Base-by-base conservation (phyloP, 2,797 vertebrate species). In the Kryptopterus vitreolus region DNA sequence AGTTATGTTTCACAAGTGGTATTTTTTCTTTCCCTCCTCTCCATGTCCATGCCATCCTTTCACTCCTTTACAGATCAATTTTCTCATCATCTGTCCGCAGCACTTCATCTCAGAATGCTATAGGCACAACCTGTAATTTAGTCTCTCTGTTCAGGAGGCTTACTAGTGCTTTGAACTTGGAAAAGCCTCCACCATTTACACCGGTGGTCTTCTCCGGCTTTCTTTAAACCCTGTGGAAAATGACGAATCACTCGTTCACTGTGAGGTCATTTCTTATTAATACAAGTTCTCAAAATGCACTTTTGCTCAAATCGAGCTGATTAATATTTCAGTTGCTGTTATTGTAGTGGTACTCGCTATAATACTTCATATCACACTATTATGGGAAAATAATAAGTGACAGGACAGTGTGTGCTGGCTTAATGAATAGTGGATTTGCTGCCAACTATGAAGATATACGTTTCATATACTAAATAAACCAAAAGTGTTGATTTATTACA, bases 71-170 rank as follows among this genome's bases (percentile, higher is more conserved):
- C 24, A 52, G 46, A 16, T 50, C 46, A 70, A 31, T 50, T 70
- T 70, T 70, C 68, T 50, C 46, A 29, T 52, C 46, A 31, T 70
- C 68, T 70, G 46, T 70, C 46, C 46, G 52, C 68, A 70, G 48
- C 68, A 70, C 24, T 52, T 70, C 26, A 50, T 70, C 68, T 70
- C 68, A 52, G 24, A 70, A 52, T 29, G 24, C 24, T 70, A 52
- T 70, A 50, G 18, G 26, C 15, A 52, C 15, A 24, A 20, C 24
- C 68, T 52, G 68, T 52, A 70, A 70, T 70, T 69, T 69, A 50
- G 26, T 48, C 46, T 20, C 24, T 52, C 24, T 50, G 16, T 68
- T 68, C 65, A 46, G 13, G 12, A 68, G 38, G 16, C 26, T 70
- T 31, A 31, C 2, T 3, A 26, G 35, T 22, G 61, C 61, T 38